Conservation (phyloP, 2,888 invertebrate genomes). For the Ernsta delagoae region DNA sequence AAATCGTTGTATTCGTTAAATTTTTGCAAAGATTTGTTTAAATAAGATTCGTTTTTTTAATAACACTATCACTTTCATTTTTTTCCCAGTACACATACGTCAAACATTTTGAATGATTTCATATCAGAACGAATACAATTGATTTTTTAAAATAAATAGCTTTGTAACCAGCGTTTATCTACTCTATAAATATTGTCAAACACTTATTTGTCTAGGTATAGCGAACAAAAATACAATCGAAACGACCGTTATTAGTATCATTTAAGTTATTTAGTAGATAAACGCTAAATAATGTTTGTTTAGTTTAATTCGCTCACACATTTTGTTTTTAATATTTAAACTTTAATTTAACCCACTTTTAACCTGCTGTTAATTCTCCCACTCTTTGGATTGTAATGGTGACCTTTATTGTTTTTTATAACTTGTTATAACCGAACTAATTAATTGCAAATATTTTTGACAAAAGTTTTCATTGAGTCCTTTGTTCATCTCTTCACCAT, state of each 20-base stretch:
- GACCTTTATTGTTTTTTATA: constrained; percentile 68
- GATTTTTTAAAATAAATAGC: too few species aligned
- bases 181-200: too few species aligned
- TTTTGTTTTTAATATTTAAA: constrained; percentile 36
- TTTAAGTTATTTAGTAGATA: constrained; percentile 18
- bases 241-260: not conserved
- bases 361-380: constrained; percentile 34
- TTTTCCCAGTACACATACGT: not conserved
- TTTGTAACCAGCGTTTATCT: too few species aligned
- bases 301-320: constrained; percentile 37
- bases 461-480: constrained; percentile 45
- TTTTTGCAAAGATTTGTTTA: not conserved
- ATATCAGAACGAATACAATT: too few species aligned
- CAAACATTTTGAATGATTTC: too few species aligned
- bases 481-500: constrained; percentile 44
- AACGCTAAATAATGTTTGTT: constrained; percentile 4
- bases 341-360: constrained; percentile 41
- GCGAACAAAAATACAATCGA: too few species aligned
- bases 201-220: too few species aligned
- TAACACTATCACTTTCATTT: too few species aligned
- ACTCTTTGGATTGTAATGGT: constrained; percentile 63
- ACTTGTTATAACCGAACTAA: constrained; percentile 59
- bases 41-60: too few species aligned
- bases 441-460: constrained; percentile 56
- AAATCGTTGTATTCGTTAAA: constrained; percentile 11